Base-by-base conservation (phyloP, 2,113 vertebrate genomes). In the Tychaedon coryphoeus region DNA sequence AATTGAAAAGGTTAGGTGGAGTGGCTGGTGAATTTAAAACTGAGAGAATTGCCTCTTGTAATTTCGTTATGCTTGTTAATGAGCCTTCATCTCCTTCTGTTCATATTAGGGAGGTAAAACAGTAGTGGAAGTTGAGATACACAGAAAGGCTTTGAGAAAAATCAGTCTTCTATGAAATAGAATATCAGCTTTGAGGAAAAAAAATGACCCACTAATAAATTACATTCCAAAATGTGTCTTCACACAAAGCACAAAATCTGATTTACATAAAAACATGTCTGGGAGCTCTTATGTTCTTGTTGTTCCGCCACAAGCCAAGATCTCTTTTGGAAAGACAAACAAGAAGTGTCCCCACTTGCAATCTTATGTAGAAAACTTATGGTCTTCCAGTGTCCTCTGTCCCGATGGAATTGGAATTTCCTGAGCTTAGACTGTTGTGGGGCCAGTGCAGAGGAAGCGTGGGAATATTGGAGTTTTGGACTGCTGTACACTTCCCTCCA, bases 21-120 rank as follows among this genome's bases (percentile, higher is more conserved):
- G 88, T 80, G n/a, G 31, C 67, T 94, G 86, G 70, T 89, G 70
- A 43, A 64, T 90, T 85, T 86, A 79, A 86, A 93, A 74, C 78
- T 34, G 54, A 94, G 91, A 90, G 47, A 71, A 40, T 73, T 92
- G 88, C 90, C 81, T 93, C 40, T 31, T 88, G 51, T 92, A 93
- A 93, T 95, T 95, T 95, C 90, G 96, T 97, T 86, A 65, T 76
- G 82, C 57, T 86, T 90, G 58, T 70, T 94, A 94, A 95, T 95
- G 73, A 92, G 70, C 66, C 48, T 95, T 93, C 75, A 51, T 92
- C 77, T 95, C 84, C 60, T 93, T 89, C 70, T 77, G 51, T 57
- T 90, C 67, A 4, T 58, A 34, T 94, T 92, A 83, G 64, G 33
- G 50, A 53, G 33, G 76, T 87, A 91, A 89, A 93, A 87, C 25